Conservation (phyloP, 2,797 vertebrate species). For the Sparus aurata region DNA sequence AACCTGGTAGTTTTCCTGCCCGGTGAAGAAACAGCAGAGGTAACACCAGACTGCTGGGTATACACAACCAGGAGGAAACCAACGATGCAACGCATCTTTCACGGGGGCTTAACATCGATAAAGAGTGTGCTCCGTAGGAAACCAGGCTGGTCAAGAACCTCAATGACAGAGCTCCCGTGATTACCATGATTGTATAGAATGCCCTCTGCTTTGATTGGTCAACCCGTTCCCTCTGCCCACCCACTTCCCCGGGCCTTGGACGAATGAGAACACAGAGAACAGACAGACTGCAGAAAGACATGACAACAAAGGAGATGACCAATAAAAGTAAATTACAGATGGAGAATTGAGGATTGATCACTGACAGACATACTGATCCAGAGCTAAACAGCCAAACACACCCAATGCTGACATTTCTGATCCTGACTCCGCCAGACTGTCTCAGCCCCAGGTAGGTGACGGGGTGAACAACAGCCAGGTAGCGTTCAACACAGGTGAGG, state of each 20-base stretch:
- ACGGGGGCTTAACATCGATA: fast-evolving
- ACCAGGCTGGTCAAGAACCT: constrained; percentile 15
- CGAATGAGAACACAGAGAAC: constrained; percentile 34
- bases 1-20: background rate
- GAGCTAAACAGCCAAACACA: constrained; percentile 25
- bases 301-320: background rate
- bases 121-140: fast-evolving
- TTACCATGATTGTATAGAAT: background rate
- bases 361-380: fast-evolving
- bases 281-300: constrained; percentile 37
- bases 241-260: constrained; percentile 24
- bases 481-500: constrained; percentile 42
- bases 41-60: constrained; percentile 20
- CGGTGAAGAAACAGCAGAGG: constrained; percentile 16
- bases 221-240: background rate
- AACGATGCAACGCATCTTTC: fast-evolving
- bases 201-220: constrained; percentile 47
- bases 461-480: constrained; percentile 42
- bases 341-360: fast-evolving
- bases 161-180: background rate
- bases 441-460: constrained; percentile 35
- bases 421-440: fast-evolving
- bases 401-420: background rate
- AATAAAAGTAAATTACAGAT: too few relatives aligned
- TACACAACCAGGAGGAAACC: background rate